These are phyloP conservation scores for Fissipunctia ypsillon DNA, from an alignment of 2,888 invertebrate species.

Conservation along the genomic window DNA sequence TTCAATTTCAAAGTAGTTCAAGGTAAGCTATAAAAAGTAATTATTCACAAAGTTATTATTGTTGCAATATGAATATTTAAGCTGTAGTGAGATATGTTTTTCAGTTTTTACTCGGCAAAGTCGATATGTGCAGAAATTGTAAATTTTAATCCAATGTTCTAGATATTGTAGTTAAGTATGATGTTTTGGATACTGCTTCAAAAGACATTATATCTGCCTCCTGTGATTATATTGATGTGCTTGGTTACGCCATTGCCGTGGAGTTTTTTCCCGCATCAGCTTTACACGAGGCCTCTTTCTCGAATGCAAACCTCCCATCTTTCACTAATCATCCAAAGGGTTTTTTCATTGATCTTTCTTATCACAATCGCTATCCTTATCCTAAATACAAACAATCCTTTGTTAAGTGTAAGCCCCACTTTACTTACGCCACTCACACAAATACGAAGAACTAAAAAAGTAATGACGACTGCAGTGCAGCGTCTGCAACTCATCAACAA, in stretches of 20 bases:
- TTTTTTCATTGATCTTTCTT: slow-evolving; percentile 2
- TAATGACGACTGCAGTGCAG: too few species aligned
- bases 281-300: slow-evolving; percentile 6
- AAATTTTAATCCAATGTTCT: background rate
- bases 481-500: too few species aligned
- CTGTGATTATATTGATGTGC: background rate
- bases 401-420: background rate
- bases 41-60: slow-evolving; percentile 43
- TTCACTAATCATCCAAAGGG: background rate
- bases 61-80: slow-evolving; percentile 38
- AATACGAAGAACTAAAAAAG: background rate
- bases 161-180: background rate
- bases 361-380: background rate
- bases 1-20: slow-evolving; percentile 43
- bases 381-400: slow-evolving; percentile 10
- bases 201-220: background rate
- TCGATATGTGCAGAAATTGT: background rate
- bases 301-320: background rate
- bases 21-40: slow-evolving; percentile 41
- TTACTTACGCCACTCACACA: background rate
- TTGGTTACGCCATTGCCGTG: slow-evolving; percentile 2
- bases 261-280: background rate
- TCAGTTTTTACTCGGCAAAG: background rate
- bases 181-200: background rate
- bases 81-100: slow-evolving; percentile 10